These are phyloP conservation scores for Mycetomoellerius zeteki DNA, from an alignment of 1,140 invertebrate species.

Conservation along the genomic window DNA sequence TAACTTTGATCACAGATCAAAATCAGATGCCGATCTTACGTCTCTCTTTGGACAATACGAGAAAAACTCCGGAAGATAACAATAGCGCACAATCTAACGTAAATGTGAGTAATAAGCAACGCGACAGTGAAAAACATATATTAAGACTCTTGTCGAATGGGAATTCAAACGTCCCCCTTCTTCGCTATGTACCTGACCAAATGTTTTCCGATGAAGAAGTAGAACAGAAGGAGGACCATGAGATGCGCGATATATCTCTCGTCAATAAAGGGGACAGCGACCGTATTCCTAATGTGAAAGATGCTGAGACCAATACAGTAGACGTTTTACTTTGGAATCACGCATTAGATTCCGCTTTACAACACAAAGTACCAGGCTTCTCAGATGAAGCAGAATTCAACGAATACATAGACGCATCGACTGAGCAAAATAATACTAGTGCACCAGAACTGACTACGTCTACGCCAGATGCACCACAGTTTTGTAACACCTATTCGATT, in stretches of 20 bases:
- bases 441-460: slow-evolving; percentile 65
- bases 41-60: slow-evolving; percentile 69
- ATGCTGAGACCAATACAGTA: slow-evolving; percentile 63
- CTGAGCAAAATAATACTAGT: neutral
- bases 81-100: neutral
- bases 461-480: slow-evolving; percentile 76
- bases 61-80: slow-evolving; percentile 37
- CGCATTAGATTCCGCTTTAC: slow-evolving; percentile 79
- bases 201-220: slow-evolving; percentile 36
- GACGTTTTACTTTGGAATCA: slow-evolving; percentile 83
- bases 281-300: slow-evolving; percentile 72
- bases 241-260: slow-evolving; percentile 24
- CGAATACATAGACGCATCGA: slow-evolving; percentile 61
- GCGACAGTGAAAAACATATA: slow-evolving; percentile 67
- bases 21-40: slow-evolving; percentile 76
- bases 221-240: slow-evolving; percentile 22
- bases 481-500: slow-evolving; percentile 72
- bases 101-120: slow-evolving; percentile 43
- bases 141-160: slow-evolving; percentile 75
- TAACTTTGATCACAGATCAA: slow-evolving; percentile 76
- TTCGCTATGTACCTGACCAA: slow-evolving; percentile 76
- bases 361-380: slow-evolving; percentile 79
- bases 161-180: slow-evolving; percentile 72
- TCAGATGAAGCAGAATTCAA: slow-evolving; percentile 77
- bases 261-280: slow-evolving; percentile 28